Conservation (phyloP, 2,113 vertebrate genomes). For the Rhinogobius similis region DNA sequence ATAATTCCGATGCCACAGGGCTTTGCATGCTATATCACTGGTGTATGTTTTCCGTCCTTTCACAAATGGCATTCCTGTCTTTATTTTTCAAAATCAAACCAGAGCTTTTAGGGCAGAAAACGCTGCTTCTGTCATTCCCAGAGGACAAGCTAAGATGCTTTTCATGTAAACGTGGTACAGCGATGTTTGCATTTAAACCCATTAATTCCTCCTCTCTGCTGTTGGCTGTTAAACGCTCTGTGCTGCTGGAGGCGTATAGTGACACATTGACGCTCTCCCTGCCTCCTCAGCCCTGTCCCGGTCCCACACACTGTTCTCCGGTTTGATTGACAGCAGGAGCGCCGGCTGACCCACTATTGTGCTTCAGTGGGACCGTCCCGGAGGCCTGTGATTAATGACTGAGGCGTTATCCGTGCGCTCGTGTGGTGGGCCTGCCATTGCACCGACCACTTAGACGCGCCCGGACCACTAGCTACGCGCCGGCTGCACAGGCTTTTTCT, state of each 20-base stretch:
- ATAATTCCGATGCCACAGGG: slow-evolving; percentile 46
- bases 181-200: slow-evolving; percentile 62
- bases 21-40: slow-evolving; percentile 40
- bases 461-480: slow-evolving; percentile 62
- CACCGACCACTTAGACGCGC: slow-evolving; percentile 65
- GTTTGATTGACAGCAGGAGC: slow-evolving; percentile 79
- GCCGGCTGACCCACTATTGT: slow-evolving; percentile 78
- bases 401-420: slow-evolving; percentile 61
- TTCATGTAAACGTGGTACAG: slow-evolving; percentile 60
- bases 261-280: slow-evolving; percentile 51
- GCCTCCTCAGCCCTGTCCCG: slow-evolving; percentile 36
- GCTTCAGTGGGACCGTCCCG: slow-evolving; percentile 76
- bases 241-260: slow-evolving; percentile 62
- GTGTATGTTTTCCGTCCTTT: background rate
- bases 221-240: slow-evolving; percentile 14
- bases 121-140: slow-evolving; percentile 49
- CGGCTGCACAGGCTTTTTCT: background rate
- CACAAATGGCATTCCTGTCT: slow-evolving; percentile 42
- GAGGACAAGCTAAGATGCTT: slow-evolving; percentile 57
- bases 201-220: slow-evolving; percentile 61
- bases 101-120: slow-evolving; percentile 56
- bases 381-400: slow-evolving; percentile 73
- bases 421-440: slow-evolving; percentile 57
- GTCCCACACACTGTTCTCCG: slow-evolving; percentile 51
- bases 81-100: slow-evolving; percentile 55